Conservation (phyloP, 2,797 vertebrate species). For the Crypturellus tataupa region DNA sequence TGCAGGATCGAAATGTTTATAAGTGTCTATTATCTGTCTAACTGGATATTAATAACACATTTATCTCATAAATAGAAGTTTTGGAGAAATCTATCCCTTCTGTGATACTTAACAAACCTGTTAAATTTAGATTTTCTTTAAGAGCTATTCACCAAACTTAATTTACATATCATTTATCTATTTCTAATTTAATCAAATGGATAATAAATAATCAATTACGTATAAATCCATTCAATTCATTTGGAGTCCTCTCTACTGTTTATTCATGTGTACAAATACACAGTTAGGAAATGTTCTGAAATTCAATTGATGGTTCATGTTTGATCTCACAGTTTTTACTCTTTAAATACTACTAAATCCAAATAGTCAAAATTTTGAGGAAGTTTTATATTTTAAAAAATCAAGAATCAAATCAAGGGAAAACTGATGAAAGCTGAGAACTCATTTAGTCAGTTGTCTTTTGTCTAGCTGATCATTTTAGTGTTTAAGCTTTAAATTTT, state of each 20-base stretch:
- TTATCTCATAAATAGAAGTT: neutral
- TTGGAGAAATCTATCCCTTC: neutral
- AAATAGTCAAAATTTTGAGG: neutral
- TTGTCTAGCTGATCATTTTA: neutral
- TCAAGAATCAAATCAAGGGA: neutral
- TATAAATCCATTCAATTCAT: neutral
- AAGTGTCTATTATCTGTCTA: neutral
- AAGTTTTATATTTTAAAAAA: neutral
- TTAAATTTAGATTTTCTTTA: neutral
- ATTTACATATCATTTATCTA: neutral
- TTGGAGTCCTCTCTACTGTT: neutral
- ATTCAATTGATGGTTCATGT: neutral
- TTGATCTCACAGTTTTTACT: neutral
- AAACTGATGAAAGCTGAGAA: neutral
- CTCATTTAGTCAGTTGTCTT: neutral
- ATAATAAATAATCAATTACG: neutral
- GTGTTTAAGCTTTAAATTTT: neutral
- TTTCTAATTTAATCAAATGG: neutral
- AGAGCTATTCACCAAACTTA: neutral
- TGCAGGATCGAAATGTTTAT: neutral
- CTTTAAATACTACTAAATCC: neutral
- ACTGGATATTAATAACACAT: neutral
- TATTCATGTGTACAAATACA: neutral
- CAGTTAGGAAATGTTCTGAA: neutral
- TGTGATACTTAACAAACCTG: neutral